phyloP scores from a whole-genome alignment of 1,140 invertebrate species.

The Drosophila pruinosa region DNA sequence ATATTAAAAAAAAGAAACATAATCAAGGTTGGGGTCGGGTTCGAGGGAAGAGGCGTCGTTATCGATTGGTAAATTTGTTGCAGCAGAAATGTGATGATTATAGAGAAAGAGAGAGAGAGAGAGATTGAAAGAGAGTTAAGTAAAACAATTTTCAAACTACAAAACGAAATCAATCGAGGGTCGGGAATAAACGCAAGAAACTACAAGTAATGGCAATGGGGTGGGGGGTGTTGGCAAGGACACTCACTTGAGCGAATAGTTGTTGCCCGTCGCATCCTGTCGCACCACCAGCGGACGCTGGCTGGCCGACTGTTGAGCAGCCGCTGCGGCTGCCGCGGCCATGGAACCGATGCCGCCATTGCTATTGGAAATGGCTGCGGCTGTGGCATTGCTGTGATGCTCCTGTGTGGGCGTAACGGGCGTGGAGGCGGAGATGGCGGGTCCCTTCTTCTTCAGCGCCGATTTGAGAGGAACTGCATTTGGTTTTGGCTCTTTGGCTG shows the following conservation, averaged over 20 bases:
- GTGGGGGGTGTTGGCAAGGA: not conserved
- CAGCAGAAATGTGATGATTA: conserved; percentile 3
- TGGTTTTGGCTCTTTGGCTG: conserved; percentile 93
- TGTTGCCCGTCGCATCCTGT: conserved; percentile 85
- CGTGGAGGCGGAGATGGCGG: conserved; percentile 78
- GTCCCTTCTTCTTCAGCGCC: conserved; percentile 93
- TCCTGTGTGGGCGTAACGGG: conserved; percentile 90
- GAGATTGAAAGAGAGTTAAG: conserved; percentile 23
- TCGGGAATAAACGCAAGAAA: conserved; percentile 12
- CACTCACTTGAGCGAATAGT: conserved; percentile 86
- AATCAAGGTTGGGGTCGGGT: not conserved
- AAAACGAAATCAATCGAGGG: conserved; percentile 14
- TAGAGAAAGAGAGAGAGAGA: conserved; percentile 7
- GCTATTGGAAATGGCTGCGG: conserved; percentile 66
- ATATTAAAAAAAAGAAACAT: not conserved
- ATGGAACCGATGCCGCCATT: conserved; percentile 71
- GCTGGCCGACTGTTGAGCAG: conserved; percentile 69
- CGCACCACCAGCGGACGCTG: conserved; percentile 86
- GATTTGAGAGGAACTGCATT: conserved; percentile 95
- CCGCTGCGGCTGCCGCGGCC: conserved; percentile 68
- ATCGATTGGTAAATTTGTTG: conserved; percentile 16
- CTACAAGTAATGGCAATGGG: conserved; percentile 29
- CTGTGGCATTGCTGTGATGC: conserved; percentile 78
- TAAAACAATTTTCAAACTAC: conserved; percentile 45
- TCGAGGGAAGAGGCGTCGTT: not conserved